A percentile compares a stretch with the other conserved stretches of the same genome.
These are phyloP conservation scores for Idris sp. DNA, from an alignment of 1,140 invertebrate species.

Conservation along the genomic window DNA sequence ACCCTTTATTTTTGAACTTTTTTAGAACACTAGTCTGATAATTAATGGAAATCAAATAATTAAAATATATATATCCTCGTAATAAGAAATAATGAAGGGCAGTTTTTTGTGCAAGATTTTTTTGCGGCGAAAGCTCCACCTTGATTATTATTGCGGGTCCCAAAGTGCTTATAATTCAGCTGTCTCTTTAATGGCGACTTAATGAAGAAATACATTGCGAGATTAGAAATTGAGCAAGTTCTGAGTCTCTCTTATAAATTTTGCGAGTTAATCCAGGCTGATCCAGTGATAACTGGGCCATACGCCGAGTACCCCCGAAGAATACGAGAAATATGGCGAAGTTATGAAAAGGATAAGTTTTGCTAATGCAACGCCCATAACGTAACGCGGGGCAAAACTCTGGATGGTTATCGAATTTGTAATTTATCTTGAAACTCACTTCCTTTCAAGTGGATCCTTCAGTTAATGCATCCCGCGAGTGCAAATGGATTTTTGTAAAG, in stretches of 20 bases:
- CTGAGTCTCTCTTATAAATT: constrained; percentile 68
- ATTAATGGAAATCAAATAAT: no score
- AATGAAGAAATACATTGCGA: constrained; percentile 58
- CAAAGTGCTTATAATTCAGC: constrained; percentile 52
- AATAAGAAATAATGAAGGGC: no score
- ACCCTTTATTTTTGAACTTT: no score
- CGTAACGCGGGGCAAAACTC: background rate
- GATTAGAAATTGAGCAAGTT: constrained; percentile 71
- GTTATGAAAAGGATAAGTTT: constrained; percentile 73
- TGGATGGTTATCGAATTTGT: constrained; percentile 64
- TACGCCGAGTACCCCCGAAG: constrained; percentile 61
- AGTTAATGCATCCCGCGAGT: constrained; percentile 58
- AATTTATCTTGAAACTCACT: constrained; percentile 64
- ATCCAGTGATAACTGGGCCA: constrained; percentile 73
- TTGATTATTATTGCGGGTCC: constrained; percentile 38
- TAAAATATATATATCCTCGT: no score
- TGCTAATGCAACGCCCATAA: constrained; percentile 6
- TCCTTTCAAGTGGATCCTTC: constrained; percentile 53
- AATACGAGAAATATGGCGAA: constrained; percentile 61
- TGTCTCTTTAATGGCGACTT: constrained; percentile 49
- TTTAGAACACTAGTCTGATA: no score
- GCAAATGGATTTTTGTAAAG: constrained; percentile 62
- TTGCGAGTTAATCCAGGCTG: constrained; percentile 70
- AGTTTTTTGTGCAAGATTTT: no score
- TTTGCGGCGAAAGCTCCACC: no score